A percentile compares a stretch with the other conserved stretches of the same genome.
phyloP scores from a whole-genome alignment of 2,888 invertebrate genomes.

The Tigriopus californicus region DNA sequence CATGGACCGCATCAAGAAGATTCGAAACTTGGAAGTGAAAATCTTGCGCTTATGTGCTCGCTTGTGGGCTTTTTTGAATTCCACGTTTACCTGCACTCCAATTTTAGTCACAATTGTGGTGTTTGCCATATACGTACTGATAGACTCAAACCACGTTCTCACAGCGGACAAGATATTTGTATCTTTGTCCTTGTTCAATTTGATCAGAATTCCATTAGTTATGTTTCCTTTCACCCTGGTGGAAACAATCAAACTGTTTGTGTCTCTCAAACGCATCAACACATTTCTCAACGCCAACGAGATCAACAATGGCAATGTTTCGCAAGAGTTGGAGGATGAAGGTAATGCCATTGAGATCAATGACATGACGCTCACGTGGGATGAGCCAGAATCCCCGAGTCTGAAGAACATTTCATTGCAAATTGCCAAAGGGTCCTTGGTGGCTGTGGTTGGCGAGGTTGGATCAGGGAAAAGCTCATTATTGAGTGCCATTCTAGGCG shows the following conservation, averaged over 20 bases:
- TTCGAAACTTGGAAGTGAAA: conserved; percentile 57
- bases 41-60: conserved; percentile 76
- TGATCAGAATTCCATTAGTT: conserved; percentile 82
- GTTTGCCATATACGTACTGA: conserved; percentile 70
- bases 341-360: neutral
- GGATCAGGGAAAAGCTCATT: conserved; percentile 78
- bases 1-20: conserved; percentile 53
- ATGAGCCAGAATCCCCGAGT: conserved; percentile 41
- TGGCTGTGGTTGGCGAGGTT: conserved; percentile 70
- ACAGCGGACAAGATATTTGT: conserved; percentile 85
- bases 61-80: conserved; percentile 27
- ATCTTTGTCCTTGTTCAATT: conserved; percentile 89
- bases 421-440: conserved; percentile 44
- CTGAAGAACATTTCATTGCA: conserved; percentile 55
- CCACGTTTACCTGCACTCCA: conserved; percentile 66
- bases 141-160: conserved; percentile 50
- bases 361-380: conserved; percentile 48
- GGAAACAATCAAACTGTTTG: conserved; percentile 43
- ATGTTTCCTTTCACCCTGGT: conserved; percentile 91
- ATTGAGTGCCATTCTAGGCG: conserved; percentile 45
- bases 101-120: conserved; percentile 48
- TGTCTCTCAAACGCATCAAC: conserved; percentile 75
- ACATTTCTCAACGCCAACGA: conserved; percentile 83
- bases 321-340: conserved; percentile 38
- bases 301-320: conserved; percentile 54